phyloP scores from a whole-genome alignment of 2,888 invertebrate species.

The Drosophila multiciliata region DNA sequence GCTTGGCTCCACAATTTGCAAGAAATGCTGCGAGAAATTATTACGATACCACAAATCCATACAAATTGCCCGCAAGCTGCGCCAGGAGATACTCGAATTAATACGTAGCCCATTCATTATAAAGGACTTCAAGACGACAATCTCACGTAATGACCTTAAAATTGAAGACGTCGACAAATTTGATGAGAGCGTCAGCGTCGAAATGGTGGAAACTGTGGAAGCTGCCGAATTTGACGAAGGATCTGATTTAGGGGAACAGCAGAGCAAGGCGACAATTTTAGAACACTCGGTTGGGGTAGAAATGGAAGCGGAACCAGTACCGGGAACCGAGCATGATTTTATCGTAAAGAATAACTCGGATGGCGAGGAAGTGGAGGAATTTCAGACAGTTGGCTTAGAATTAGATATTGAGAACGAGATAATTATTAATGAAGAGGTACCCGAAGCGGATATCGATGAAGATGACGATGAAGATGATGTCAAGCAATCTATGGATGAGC shows the following conservation, averaged over 20 bases:
- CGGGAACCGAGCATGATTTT: constrained; percentile 33
- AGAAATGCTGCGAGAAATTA: constrained; percentile 69
- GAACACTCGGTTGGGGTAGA: constrained; percentile 19
- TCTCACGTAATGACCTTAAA: constrained; percentile 40
- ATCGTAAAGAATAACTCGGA: constrained; percentile 41
- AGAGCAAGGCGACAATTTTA: constrained; percentile 6
- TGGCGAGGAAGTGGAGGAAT: constrained; percentile 52
- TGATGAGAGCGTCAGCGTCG: constrained; percentile 41
- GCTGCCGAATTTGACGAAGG: constrained; percentile 33
- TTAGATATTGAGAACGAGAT: constrained; percentile 70
- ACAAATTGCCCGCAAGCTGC: constrained; percentile 67
- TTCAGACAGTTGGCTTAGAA: constrained; percentile 58
- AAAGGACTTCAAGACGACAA: constrained; percentile 54
- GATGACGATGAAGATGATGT: constrained; percentile 25
- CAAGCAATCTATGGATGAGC: constrained; percentile 34
- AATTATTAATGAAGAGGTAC: constrained; percentile 64
- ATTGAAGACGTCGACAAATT: constrained; percentile 36
- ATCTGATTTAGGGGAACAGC: background rate
- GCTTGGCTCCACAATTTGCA: constrained; percentile 62
- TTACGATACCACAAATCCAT: constrained; percentile 69
- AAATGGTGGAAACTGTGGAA: constrained; percentile 36
- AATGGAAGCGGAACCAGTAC: constrained; percentile 26
- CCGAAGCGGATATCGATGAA: constrained; percentile 41
- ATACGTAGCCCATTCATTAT: constrained; percentile 63
- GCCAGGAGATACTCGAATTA: constrained; percentile 63